Evolutionary conservation across 1,140 invertebrate genomes (phyloP).

Genomic region (Tetramorium parvispinum): DNA sequence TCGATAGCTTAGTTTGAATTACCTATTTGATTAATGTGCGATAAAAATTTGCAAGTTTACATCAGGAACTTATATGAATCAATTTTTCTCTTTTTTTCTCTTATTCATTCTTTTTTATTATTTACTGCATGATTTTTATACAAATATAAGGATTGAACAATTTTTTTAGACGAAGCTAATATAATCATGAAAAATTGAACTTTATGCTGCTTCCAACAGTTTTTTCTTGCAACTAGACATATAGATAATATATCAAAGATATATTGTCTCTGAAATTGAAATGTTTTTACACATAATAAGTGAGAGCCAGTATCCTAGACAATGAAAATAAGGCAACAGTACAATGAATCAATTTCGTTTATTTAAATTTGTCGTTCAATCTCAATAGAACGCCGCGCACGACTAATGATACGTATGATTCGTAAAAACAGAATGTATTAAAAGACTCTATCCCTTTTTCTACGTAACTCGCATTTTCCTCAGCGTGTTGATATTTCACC

Average conservation of each 20-base stretch:
- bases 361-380: conserved; percentile 42
- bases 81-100: background rate
- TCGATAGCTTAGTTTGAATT: too few relatives aligned
- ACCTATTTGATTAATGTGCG: background rate
- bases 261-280: background rate
- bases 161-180: background rate
- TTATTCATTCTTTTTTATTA: background rate
- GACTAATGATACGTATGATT: conserved; percentile 23
- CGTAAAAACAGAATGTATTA: conserved; percentile 46
- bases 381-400: conserved; percentile 30
- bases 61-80: background rate
- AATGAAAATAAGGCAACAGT: background rate
- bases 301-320: background rate
- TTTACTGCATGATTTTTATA: background rate
- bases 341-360: conserved; percentile 44
- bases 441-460: conserved; percentile 30
- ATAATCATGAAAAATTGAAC: background rate
- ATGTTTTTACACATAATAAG: background rate
- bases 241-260: background rate
- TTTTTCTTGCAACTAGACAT: background rate
- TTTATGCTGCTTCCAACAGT: background rate
- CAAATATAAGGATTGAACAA: background rate
- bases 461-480: conserved; percentile 23
- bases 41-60: background rate
- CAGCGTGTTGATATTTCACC: background rate